Conservation (phyloP, 2,113 vertebrate species). For the Leptosomus discolor region DNA sequence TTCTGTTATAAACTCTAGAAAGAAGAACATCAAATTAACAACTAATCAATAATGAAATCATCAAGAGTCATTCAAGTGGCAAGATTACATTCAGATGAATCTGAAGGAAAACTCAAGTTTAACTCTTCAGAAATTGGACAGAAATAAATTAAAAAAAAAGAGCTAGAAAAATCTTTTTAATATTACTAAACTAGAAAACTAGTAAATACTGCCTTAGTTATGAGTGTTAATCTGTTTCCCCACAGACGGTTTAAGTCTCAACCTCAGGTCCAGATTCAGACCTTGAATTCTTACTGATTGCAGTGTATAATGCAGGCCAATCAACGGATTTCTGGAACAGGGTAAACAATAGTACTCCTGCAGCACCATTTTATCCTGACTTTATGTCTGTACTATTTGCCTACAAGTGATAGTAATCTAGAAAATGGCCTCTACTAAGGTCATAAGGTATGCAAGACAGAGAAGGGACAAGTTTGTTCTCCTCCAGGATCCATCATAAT, state of each 20-base stretch:
- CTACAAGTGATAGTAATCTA: background rate
- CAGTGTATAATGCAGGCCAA: background rate
- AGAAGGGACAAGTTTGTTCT: background rate
- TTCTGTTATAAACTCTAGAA: background rate
- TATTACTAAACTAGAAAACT: background rate
- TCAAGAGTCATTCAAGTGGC: background rate
- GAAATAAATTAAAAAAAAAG: background rate
- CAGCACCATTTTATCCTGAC: background rate
- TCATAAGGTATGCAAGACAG: background rate
- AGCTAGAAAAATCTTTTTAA: background rate
- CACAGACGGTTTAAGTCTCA: background rate
- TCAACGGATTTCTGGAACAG: background rate
- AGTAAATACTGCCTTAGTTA: background rate
- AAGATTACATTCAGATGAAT: background rate
- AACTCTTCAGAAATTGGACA: background rate
- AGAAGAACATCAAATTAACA: background rate
- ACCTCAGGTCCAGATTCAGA: background rate
- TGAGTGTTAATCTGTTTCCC: background rate
- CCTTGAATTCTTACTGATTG: background rate
- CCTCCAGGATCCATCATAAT: background rate
- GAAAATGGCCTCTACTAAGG: background rate
- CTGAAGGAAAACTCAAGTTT: background rate
- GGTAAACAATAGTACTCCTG: background rate
- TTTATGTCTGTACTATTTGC: background rate
- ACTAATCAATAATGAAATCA: background rate